Evolutionary conservation across 2,113 vertebrate genomes (phyloP), one percentile per base, ranked within the genome.

Genomic region (Ia io): DNA sequence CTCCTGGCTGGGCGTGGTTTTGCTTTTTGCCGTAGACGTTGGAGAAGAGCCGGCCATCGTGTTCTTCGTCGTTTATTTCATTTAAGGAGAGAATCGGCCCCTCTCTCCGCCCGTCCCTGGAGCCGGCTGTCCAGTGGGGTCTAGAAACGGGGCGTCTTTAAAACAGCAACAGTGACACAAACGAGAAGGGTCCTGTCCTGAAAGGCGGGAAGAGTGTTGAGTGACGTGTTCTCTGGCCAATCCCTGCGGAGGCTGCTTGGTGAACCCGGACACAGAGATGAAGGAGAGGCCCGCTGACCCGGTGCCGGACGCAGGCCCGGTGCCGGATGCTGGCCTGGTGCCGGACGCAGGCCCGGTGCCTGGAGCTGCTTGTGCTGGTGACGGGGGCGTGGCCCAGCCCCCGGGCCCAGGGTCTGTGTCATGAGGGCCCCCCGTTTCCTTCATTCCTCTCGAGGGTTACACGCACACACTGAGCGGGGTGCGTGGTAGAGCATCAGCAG

Each of bases 181-280:
- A 32, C 16, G n/a, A 9, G 61, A 32, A 16, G 0, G 0, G 53
- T 28, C 18, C 0, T 12, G 20, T 63, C 56, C 67, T 61, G 1
- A 6, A 40, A 20, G 23, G 67, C 61, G 35, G 59, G 20, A 3
- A 1, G 23, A 32, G 10, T 3, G 1, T 25, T 5, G 67, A 77
- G 1, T 37, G 17, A 69, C n/a, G 13, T 40, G 63, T 3, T 13
- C 77, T 82, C 44, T 80, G 37, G 35, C 35, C 16, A 17, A 11
- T 30, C 30, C 9, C 74, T 44, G 76, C 76, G n/a, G 32, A 28
- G 84, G 8, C 17, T 6, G 49, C 44, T 13, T 5, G 1, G 4
- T 37, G 56, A 20, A 11, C 32, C 30, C 11, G 35, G 35, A 6
- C 25, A 4, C n/a, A 32, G 28, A 3, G 1, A 14, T 30, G 59